Base-by-base conservation (phyloP, 1,140 invertebrate genomes). In the Notospermus geniculatus region DNA sequence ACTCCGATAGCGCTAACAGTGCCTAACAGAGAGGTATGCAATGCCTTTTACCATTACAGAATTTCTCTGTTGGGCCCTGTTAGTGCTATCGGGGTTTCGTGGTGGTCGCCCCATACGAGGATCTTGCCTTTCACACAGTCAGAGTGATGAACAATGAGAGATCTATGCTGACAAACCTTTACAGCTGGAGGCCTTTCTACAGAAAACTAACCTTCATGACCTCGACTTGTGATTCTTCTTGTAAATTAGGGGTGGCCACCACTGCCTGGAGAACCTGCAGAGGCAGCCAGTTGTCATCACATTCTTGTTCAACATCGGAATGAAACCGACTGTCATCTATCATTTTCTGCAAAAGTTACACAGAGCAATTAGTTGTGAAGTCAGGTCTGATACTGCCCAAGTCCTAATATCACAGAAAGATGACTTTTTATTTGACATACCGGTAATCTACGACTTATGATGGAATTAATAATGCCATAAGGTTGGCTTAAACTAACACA, bases 311-410 rank as follows among this genome's bases (percentile, higher is more conserved):
- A 68, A 92, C 89, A 30, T 68, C 74, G n/a, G 91, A 88, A 71
- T 93, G 92, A 74, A 95, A 95, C 62, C 91, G 85, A 74, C 93
- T 90, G 82, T 96, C 92, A 65, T 91, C 86, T 28, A 96, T 83
- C 69, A 95, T 88, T 86, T 90, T 90, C 92, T 95, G 77, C 7
- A 78, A 78, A 72, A 17, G n/a, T 2, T 2, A 53, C 19, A 22
- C 13, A 28, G 4, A 30, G 55, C 15, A 11, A 43, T 11, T 11
- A 43, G 39, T 43, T 13, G 39, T 11, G 19, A 19, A 11, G 19
- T 11, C 19, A 13, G 11, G 11, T 19, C 39, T 13, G 19, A 43
- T 19, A 43, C 11, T 43, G 39, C 19, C 39, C 19, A 43, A 43
- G 39, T 43, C 11, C 39, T 19, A 19, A 43, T 43, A 43, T 19